Base-by-base conservation (phyloP, 2,888 invertebrate genomes). In the Aleiodes leptofemur region DNA sequence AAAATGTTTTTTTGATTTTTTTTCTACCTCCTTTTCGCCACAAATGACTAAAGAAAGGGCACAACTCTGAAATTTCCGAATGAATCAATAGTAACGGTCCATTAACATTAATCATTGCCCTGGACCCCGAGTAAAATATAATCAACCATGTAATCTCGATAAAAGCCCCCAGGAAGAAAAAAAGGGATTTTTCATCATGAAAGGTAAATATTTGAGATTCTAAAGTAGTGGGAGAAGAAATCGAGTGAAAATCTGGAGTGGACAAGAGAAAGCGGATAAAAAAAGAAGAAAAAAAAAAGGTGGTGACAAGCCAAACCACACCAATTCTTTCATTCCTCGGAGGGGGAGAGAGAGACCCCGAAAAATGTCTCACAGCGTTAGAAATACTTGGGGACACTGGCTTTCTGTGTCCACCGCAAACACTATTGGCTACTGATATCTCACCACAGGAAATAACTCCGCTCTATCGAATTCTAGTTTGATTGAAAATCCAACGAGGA, bases 161-260 rank as follows among this genome's bases (percentile, higher is more conserved):
- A 48, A 64, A 64, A 64, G 43, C 64, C 23, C 64, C 48, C 16
- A 48, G 61, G 14, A 61, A 34, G 14, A 61, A 34, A 43, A 43
- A 43, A 43, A 50, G 6, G 64, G 51, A 72, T 29, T 61, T 51
- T 51, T 16, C 43, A 64, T n/a, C 16, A 51, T 51, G 64, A 61
- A 50, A 61, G 61, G 51, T 72, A 64, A 72, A 72, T 72, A 72
- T 61, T 64, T 72, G 61, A 61, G 61, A 51, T 50, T 48, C 70
- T 31, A 64, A 56, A 59, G 70, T 50, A 16, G 64, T 64, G 16
- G 64, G 34, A 64, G 64, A 64, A 64, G 48, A 48, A 64, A 71
- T 50, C 70, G 50, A 71, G 70, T 71, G 59, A 50, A 57, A 71
- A 71, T 71, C 70, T 29, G 57, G 48, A 23, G 48, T 14, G 16